Evolutionary conservation across 2,797 vertebrate species (phyloP), one percentile per base, ranked within the genome.

Genomic region (Sandelia bainsii): DNA sequence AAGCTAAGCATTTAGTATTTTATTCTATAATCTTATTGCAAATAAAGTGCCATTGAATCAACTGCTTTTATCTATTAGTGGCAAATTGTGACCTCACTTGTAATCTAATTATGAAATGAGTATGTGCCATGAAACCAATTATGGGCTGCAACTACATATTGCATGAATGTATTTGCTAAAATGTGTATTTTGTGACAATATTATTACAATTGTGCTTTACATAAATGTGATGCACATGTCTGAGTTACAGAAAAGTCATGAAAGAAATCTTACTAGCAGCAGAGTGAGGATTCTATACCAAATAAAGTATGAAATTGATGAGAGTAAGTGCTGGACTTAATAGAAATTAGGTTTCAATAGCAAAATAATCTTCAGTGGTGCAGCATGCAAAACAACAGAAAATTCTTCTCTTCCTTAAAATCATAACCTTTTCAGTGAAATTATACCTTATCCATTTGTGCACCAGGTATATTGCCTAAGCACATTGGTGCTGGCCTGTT

Each of bases 71-170:
- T 65, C 12, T 66, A 25, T 72, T 45, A 58, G 39, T 6, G 0
- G 12, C 22, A 61, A 70, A 63, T 71, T 68, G 8, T 72, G 54
- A 46, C 62, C 27, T 53, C 19, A 61, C 22, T 27, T 65, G 20
- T 54, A 44, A 45, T 48, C 27, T 59, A 54, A 65, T 57, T 72
- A 56, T 49, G 34, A 50, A 53, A 34, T 74, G 10, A 80, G 17
- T 42, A 44, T 16, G n/a, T 22, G 8, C 40, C 42, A 40, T 45
- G 44, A 63, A 17, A 39, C 42, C 67, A 23, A 81, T 79, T 69
- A 34, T 42, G 58, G 42, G 29, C 34, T 53, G 20, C 19, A 8
- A 50, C n/a, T 14, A 57, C 50, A 65, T 9, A 69, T 64, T 32
- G 60, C 49, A 46, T 54, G 20, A 73, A 52, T 53, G n/a, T 13